Conservation (phyloP, 2,888 invertebrate species). For the Cataglyphis albicans region DNA sequence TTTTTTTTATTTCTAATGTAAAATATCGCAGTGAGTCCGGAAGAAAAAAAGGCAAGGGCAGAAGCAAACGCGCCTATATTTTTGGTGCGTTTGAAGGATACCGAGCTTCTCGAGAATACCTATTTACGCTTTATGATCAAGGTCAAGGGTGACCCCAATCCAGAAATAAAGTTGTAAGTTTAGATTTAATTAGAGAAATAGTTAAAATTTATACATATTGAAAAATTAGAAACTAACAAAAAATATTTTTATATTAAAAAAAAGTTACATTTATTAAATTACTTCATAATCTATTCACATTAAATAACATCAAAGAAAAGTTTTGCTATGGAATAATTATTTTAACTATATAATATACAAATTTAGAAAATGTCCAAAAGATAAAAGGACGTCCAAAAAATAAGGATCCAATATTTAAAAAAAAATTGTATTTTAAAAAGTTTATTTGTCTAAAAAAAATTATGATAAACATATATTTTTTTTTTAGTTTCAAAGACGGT, state of each 20-base stretch:
- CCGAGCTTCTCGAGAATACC: conserved; percentile 94
- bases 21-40: conserved; percentile 88
- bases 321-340: background rate
- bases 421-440: background rate
- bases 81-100: conserved; percentile 94
- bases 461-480: background rate
- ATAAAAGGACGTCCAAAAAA: background rate
- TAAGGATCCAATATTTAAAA: background rate
- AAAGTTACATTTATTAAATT: background rate
- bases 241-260: background rate
- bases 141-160: conserved; percentile 95
- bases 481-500: conserved; percentile 93
- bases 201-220: conserved; percentile 5
- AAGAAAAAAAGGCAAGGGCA: conserved; percentile 90
- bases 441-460: background rate
- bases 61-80: conserved; percentile 94
- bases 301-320: background rate
- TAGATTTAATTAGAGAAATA: background rate
- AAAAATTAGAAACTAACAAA: background rate
- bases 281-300: background rate
- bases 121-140: conserved; percentile 95
- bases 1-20: conserved; percentile 22
- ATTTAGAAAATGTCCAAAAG: background rate
- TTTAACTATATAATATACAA: background rate
- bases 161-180: conserved; percentile 96